phyloP scores from a whole-genome alignment of 2,888 invertebrate species.

The Scaptomyza tumidula region DNA sequence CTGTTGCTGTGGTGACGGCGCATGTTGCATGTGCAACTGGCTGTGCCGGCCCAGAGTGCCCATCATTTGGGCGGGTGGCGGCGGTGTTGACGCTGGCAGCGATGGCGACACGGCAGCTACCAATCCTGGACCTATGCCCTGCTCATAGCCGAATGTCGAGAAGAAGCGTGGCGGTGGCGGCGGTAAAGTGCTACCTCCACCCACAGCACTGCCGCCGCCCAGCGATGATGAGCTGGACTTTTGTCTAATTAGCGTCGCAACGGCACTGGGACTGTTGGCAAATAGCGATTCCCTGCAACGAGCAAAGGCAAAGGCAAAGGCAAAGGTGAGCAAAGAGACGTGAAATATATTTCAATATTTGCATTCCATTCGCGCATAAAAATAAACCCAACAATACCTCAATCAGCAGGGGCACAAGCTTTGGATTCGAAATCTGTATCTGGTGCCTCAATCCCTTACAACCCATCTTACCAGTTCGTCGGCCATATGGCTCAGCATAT shows the following conservation, averaged over 20 bases:
- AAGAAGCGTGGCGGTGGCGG: conserved; percentile 81
- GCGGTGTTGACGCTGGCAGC: conserved; percentile 49
- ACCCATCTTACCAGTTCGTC: neutral
- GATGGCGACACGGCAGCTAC: conserved; percentile 56
- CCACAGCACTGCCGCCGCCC: conserved; percentile 65
- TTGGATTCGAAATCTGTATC: neutral
- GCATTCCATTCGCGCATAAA: conserved; percentile 39
- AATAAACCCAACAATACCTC: conserved; percentile 24
- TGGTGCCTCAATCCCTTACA: neutral
- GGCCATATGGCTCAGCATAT: conserved; percentile 3
- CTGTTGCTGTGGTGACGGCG: conserved; percentile 48
- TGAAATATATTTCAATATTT: conserved; percentile 63
- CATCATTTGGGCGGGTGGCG: conserved; percentile 46
- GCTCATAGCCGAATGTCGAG: conserved; percentile 84
- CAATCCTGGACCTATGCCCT: conserved; percentile 49
- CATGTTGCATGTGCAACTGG: conserved; percentile 59
- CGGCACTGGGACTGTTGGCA: conserved; percentile 70
- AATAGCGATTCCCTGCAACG: conserved; percentile 83
- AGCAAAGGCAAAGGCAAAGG: neutral
- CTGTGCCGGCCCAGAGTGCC: conserved; percentile 75
- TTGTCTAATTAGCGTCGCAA: conserved; percentile 78
- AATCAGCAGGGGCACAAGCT: conserved; percentile 1
- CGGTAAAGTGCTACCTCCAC: conserved; percentile 38
- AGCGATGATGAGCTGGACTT: conserved; percentile 82
- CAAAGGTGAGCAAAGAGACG: conserved; percentile 29